These are phyloP conservation scores for Penaeus monodon DNA, from an alignment of 2,888 invertebrate species.

Conservation along the genomic window DNA sequence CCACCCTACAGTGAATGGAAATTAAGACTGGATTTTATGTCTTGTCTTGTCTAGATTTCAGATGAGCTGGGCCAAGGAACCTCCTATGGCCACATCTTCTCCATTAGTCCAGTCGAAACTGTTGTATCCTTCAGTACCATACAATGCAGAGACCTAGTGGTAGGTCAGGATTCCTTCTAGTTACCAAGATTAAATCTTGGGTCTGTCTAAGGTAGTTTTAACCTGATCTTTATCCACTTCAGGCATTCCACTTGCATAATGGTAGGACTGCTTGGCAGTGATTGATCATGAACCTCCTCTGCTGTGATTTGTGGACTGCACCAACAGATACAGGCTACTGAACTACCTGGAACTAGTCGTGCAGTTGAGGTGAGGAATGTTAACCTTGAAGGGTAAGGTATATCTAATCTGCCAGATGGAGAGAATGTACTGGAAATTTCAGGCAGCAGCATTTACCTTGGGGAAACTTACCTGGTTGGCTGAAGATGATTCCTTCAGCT, in stretches of 20 bases:
- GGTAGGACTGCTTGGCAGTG: conserved; percentile 16
- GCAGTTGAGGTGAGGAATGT: conserved; percentile 16
- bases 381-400: not conserved
- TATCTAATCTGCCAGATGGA: no score
- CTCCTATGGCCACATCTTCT: conserved; percentile 27
- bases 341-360: conserved; percentile 12
- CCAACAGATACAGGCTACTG: conserved; percentile 13
- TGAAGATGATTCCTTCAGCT: not conserved
- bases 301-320: conserved; percentile 3
- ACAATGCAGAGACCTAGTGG: conserved; percentile 28
- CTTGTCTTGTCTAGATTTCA: not conserved
- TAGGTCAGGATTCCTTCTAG: not conserved
- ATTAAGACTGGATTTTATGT: not conserved
- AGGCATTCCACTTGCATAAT: conserved; percentile 21
- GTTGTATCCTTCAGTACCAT: conserved; percentile 13
- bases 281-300: conserved; percentile 11
- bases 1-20: not conserved
- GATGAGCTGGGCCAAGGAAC: not conserved
- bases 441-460: conserved; percentile 4
- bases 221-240: not conserved
- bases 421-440: not conserved
- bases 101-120: not conserved
- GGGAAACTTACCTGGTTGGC: not conserved
- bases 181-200: not conserved
- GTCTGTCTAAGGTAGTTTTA: not conserved